phyloP scores from a whole-genome alignment of 2,113 vertebrate genomes.

The Pyxicephalus adspersus region DNA sequence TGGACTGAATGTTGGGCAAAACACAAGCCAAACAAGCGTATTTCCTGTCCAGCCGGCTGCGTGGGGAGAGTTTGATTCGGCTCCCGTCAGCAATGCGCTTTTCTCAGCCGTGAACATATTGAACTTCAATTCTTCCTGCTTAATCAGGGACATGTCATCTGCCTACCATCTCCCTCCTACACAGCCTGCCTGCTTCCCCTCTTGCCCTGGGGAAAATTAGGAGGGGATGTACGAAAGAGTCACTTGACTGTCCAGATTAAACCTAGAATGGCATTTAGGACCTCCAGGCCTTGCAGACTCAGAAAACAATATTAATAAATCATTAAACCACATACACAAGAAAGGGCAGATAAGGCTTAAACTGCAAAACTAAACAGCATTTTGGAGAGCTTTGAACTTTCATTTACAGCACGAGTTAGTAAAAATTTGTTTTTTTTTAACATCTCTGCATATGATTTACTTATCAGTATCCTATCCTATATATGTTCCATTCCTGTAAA shows the following conservation, averaged over 20 bases:
- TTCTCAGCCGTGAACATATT: conserved; percentile 54
- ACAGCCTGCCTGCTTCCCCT: conserved; percentile 20
- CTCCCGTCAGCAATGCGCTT: conserved; percentile 49
- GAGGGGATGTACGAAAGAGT: background rate
- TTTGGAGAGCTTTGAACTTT: background rate
- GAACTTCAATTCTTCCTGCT: conserved; percentile 45
- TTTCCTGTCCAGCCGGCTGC: conserved; percentile 56
- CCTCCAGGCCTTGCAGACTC: conserved; percentile 23
- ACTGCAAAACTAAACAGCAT: background rate
- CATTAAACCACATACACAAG: conserved; percentile 27
- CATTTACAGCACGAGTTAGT: background rate
- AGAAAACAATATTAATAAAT: conserved; percentile 37
- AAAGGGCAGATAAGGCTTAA: conserved; percentile 7
- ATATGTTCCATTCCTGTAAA: no score
- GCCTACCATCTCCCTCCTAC: conserved; percentile 45
- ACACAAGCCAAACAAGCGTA: conserved; percentile 32
- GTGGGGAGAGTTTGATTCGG: conserved; percentile 47
- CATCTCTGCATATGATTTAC: no score
- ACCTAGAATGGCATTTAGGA: conserved; percentile 27
- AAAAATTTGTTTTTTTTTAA: no score
- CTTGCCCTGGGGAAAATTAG: conserved; percentile 18
- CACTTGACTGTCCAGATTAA: conserved; percentile 27
- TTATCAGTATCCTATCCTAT: no score
- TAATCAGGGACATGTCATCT: conserved; percentile 53
- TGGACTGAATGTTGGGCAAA: conserved; percentile 15